These are phyloP conservation scores for Cyclina sinensis DNA, from an alignment of 1,140 invertebrate species.

Conservation along the genomic window DNA sequence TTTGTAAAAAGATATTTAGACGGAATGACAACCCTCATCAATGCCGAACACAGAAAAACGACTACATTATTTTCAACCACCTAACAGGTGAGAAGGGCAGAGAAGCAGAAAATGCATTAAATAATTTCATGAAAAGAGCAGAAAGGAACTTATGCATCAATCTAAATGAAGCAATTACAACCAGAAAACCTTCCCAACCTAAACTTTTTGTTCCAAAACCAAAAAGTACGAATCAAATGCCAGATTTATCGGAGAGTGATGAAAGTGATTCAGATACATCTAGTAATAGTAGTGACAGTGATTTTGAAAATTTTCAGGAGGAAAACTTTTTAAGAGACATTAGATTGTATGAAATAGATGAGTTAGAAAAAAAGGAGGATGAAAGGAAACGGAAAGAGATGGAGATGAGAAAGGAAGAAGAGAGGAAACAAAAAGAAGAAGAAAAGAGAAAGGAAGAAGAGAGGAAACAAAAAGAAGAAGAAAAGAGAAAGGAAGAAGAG, in stretches of 20 bases:
- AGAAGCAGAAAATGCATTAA: constrained; percentile 29
- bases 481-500: not conserved
- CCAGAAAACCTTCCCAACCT: not conserved
- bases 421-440: not conserved
- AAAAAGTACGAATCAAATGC: not conserved
- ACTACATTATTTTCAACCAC: constrained; percentile 10
- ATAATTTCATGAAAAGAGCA: constrained; percentile 7
- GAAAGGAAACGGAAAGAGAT: constrained; percentile 9
- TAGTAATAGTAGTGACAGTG: not conserved
- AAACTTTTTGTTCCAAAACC: not conserved
- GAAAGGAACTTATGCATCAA: not conserved
- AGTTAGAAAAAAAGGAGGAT: constrained; percentile 25
- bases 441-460: not conserved
- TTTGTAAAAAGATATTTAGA: not conserved
- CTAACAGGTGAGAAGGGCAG: not conserved
- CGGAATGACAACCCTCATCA: constrained; percentile 39
- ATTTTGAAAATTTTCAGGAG: constrained; percentile 18
- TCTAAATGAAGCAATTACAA: not conserved
- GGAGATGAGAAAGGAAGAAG: not conserved
- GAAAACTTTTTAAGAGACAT: not conserved
- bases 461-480: not conserved
- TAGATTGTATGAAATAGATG: constrained; percentile 3
- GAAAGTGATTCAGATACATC: not conserved
- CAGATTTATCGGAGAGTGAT: not conserved
- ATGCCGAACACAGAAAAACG: not conserved